These are phyloP conservation scores for Laticauda laticaudata DNA, from an alignment of 2,113 vertebrate genomes.

Conservation along the genomic window DNA sequence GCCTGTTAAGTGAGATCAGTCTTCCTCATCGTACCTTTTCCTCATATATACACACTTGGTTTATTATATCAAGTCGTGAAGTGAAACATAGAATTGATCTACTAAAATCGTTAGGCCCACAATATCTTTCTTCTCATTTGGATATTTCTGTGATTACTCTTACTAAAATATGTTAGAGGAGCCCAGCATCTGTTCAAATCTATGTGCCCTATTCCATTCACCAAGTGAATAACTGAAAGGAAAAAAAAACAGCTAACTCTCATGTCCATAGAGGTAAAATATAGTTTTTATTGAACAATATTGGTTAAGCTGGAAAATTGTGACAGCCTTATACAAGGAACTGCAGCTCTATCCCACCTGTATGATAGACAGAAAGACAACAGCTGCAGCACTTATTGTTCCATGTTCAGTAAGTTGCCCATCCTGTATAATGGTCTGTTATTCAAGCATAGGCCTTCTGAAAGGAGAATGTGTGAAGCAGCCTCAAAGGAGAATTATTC, in stretches of 20 bases:
- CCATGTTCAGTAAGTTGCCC: neutral
- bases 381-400: neutral
- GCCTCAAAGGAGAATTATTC: neutral
- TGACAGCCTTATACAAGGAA: neutral
- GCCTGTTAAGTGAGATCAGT: neutral
- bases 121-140: too few relatives aligned
- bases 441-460: neutral
- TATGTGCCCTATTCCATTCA: neutral
- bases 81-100: neutral
- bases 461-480: neutral
- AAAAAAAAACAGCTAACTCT: neutral
- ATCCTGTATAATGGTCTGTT: neutral
- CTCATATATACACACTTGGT: neutral
- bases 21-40: neutral
- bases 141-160: neutral
- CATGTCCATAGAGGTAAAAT: neutral
- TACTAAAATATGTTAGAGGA: neutral
- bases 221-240: neutral
- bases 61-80: neutral
- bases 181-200: neutral
- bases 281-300: slow-evolving; percentile 4
- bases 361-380: neutral
- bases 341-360: neutral
- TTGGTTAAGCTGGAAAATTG: neutral
- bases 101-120: neutral